Evolutionary conservation across 2,113 vertebrate species (phyloP), one percentile per base, ranked within the genome.

Genomic region (Copsychus sechellarum): DNA sequence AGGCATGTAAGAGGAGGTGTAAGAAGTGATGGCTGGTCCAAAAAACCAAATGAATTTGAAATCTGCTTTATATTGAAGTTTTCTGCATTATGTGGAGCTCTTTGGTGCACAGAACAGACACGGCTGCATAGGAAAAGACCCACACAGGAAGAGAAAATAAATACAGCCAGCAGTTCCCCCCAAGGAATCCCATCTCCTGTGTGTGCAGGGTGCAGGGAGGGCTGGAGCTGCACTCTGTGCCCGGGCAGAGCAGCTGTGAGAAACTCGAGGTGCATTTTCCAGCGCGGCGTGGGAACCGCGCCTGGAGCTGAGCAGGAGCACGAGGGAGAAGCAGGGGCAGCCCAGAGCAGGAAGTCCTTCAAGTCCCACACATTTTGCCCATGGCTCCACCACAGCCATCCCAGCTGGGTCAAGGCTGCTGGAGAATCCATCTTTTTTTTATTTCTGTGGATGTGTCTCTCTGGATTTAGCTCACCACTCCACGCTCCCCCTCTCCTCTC

Each of bases 201-300:
- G 2, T 82, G 61, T 66, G 58, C 78, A 70, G 92, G 82, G 76
- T 40, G 85, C 78, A 90, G 91, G 81, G 65, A 66, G 69, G 65
- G 5, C 70, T 15, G 43, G 38, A 58, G 81, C 92, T 88, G 40
- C 91, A 60, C 60, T 66, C 38, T 56, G 87, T 28, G 80, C 72
- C 71, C 16, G 34, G 73, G 67, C 94, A 92, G 28, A 69, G 86
- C 82, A 4, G 8, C 89, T 93, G 92, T 86, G 95, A 93, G 92
- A 96, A 94, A 85, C 80, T 71, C 54, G 19, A 88, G 76, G 79
- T 29, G 2, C 43, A 0, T 50, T 82, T 20, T 79, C 84, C 61
- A 47, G 9, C 5, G 56, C 7, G 36, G 96, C 93, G 95, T 97
- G 97, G 97, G 96, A 97, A 97, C 91, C 1, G 24, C 54, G 88